These are phyloP conservation scores for Formica exsecta DNA, from an alignment of 1,140 invertebrate genomes.

Conservation along the genomic window DNA sequence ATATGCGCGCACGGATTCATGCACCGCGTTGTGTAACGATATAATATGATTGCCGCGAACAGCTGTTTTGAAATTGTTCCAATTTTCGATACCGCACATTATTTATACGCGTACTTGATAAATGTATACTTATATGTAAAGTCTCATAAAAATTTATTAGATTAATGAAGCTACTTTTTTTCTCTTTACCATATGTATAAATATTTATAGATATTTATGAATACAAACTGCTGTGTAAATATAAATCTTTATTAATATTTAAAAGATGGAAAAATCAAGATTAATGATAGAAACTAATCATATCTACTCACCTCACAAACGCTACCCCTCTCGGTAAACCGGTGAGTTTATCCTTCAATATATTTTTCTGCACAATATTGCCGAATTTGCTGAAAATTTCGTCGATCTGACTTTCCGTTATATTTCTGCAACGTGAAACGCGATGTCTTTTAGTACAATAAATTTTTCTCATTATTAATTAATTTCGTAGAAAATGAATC, in stretches of 20 bases:
- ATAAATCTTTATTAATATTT: not conserved
- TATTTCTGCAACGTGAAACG: constrained; percentile 86
- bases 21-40: constrained; percentile 75
- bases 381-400: constrained; percentile 95
- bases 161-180: not conserved
- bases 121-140: not conserved
- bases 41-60: constrained; percentile 57
- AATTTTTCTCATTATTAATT: constrained; percentile 80
- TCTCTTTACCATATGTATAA: not conserved
- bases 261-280: not conserved
- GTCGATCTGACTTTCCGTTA: constrained; percentile 93
- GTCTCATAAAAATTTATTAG: constrained; percentile 20
- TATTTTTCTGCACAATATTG: constrained; percentile 95
- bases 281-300: constrained; percentile 5
- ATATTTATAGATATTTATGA: not conserved
- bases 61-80: constrained; percentile 72
- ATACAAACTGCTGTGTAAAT: not conserved
- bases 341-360: constrained; percentile 95
- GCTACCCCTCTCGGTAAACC: constrained; percentile 95
- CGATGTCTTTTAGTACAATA: not conserved
- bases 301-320: constrained; percentile 93
- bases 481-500: constrained; percentile 87
- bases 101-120: not conserved
- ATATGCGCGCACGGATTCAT: constrained; percentile 48
- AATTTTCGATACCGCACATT: constrained; percentile 56